Evolutionary conservation across 92 coral and sea anemone genomes (phyloP).

Genomic region (Montipora capitata): DNA sequence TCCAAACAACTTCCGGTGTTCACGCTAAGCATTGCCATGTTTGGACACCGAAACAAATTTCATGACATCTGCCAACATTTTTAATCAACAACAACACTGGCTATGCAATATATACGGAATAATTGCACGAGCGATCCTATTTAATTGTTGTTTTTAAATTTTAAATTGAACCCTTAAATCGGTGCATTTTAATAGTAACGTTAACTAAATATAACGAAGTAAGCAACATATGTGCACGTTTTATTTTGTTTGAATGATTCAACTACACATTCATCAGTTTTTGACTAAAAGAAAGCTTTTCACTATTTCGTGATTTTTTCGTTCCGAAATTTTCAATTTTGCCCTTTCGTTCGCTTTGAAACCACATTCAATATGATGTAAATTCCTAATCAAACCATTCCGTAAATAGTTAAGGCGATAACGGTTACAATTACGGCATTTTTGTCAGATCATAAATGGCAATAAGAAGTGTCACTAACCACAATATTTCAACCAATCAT

Average conservation of each 20-base stretch:
- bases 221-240: neutral
- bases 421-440: slow-evolving; percentile 8
- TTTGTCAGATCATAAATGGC: neutral
- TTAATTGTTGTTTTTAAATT: neutral
- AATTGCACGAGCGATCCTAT: neutral
- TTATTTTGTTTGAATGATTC: neutral
- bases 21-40: slow-evolving; percentile 22
- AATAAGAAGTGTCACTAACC: neutral
- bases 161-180: neutral
- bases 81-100: neutral
- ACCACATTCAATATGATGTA: slow-evolving; percentile 30
- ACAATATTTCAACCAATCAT: neutral
- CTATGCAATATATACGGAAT: neutral
- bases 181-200: neutral
- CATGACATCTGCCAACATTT: slow-evolving; percentile 9
- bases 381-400: slow-evolving; percentile 10
- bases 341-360: slow-evolving; percentile 8
- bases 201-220: neutral
- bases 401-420: slow-evolving; percentile 6
- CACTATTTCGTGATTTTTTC: slow-evolving; percentile 10
- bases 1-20: slow-evolving; percentile 41
- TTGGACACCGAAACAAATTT: slow-evolving; percentile 35
- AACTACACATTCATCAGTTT: neutral
- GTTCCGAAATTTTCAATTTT: neutral
- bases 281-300: neutral